Conservation (phyloP, 2,797 vertebrate species). For the Muscicapa striata region DNA sequence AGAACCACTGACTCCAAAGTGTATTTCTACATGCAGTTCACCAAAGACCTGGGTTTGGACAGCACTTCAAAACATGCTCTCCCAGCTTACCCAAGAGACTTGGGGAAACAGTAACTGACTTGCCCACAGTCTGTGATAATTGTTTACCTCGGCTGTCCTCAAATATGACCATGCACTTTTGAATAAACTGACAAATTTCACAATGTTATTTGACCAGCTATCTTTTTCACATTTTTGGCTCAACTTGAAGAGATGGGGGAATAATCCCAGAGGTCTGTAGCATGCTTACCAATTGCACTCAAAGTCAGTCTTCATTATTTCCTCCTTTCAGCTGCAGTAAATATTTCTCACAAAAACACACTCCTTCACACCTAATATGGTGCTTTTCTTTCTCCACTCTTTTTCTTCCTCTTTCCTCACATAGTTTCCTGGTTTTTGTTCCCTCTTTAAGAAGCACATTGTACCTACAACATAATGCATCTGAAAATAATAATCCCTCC, state of each 20-base stretch:
- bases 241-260: constrained; percentile 7
- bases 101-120: background rate
- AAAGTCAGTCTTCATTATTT: background rate
- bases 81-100: background rate
- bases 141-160: constrained; percentile 27
- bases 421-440: constrained; percentile 70
- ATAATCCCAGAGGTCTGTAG: background rate
- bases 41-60: background rate
- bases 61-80: background rate
- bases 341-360: constrained; percentile 43
- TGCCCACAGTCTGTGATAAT: background rate
- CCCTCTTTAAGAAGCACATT: constrained; percentile 52
- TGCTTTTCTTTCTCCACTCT: constrained; percentile 56
- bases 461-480: constrained; percentile 59
- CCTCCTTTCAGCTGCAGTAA: constrained; percentile 33
- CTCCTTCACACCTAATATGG: constrained; percentile 67
- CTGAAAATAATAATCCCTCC: constrained; percentile 47
- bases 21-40: background rate
- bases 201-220: constrained; percentile 39
- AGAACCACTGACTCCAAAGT: background rate
- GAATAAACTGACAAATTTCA: constrained; percentile 53
- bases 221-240: constrained; percentile 46
- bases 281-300: background rate
- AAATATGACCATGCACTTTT: constrained; percentile 34
- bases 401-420: constrained; percentile 72